These are phyloP conservation scores for Andrena marginata DNA, from an alignment of 2,888 invertebrate genomes.

Conservation along the genomic window DNA sequence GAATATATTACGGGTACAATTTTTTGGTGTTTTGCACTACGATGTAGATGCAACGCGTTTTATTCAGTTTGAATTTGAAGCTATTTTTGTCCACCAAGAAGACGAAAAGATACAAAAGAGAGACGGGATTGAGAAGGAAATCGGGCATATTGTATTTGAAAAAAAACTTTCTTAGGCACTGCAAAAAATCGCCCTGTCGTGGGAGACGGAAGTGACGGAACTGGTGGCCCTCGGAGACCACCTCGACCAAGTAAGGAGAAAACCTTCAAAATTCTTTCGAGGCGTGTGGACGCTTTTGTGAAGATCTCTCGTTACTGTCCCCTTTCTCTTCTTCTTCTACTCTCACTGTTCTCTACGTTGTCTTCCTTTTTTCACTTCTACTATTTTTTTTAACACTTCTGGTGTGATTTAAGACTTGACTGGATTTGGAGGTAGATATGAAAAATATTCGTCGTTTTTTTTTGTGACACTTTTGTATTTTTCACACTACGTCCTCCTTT, in stretches of 20 bases:
- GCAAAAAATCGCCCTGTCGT: slow-evolving; percentile 90
- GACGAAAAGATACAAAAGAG: slow-evolving; percentile 51
- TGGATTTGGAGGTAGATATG: neutral
- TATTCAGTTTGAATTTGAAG: neutral
- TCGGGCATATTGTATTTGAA: slow-evolving; percentile 43
- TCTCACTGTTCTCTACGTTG: neutral
- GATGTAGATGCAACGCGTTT: neutral
- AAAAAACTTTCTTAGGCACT: slow-evolving; percentile 88
- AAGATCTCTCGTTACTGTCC: slow-evolving; percentile 37
- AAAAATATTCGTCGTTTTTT: slow-evolving; percentile 4
- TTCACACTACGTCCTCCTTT: neutral
- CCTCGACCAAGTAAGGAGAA: slow-evolving; percentile 92
- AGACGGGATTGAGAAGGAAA: slow-evolving; percentile 20
- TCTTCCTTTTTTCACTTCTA: neutral
- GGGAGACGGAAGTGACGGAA: slow-evolving; percentile 90
- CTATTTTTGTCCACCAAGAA: slow-evolving; percentile 30
- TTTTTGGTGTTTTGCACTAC: neutral
- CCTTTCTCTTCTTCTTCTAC: slow-evolving; percentile 23
- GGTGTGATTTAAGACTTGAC: slow-evolving; percentile 20
- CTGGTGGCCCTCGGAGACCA: slow-evolving; percentile 91
- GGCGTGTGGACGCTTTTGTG: slow-evolving; percentile 45
- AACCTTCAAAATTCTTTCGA: slow-evolving; percentile 23
- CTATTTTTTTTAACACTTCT: slow-evolving; percentile 15
- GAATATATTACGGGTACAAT: neutral
- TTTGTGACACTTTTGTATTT: neutral